Evolutionary conservation across 2,797 vertebrate genomes (phyloP), one percentile per base, ranked within the genome.

Genomic region (Setipinna tenuifilis): DNA sequence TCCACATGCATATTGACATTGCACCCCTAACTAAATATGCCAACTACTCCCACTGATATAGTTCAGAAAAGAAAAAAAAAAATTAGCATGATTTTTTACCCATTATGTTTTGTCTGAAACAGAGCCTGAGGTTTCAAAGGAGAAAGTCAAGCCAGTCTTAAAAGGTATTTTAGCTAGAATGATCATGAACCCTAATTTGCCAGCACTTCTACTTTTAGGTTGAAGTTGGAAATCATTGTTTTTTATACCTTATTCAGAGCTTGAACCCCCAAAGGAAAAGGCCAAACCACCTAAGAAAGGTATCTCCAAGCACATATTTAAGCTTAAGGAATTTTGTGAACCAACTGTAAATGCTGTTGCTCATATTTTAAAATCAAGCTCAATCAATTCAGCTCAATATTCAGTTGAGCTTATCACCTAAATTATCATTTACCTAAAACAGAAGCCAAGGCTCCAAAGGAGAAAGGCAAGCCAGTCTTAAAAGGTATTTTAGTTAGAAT

Each of bases 381-480:
- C n/a, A n/a, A 14, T 68, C 25, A 68, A 25, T 68, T 68, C 0
- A n/a, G n/a, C n/a, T n/a, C n/a, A 50, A 50, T 7, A 50, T 35
- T 71, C 28, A 71, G 65, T 71, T 71, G 0, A 35, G 65, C 25
- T 28, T 31, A 16, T 71, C 25, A 71, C 14, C 25, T 17, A 71
- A 71, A 17, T n/a, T 3, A 17, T 82, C 81, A 87, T 44, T 9
- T 59, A 2, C 19, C 35, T 44, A 81, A 78, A 7, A 17, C 35
- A 78, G 71, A 78, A 44, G 25, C 71, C 54, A 50, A 85, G 16
- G 28, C 54, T 21, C 80, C 41, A 59, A 78, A 68, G 61, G 83
- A 87, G 82, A 85, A 85, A 83, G 58, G 17, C 17, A 78, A 78
- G 90, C 81, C 86, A 57, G 4, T 65, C 85, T 88, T 85, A 81